Conservation (phyloP, 2,113 vertebrate species). For the Solea solea region DNA sequence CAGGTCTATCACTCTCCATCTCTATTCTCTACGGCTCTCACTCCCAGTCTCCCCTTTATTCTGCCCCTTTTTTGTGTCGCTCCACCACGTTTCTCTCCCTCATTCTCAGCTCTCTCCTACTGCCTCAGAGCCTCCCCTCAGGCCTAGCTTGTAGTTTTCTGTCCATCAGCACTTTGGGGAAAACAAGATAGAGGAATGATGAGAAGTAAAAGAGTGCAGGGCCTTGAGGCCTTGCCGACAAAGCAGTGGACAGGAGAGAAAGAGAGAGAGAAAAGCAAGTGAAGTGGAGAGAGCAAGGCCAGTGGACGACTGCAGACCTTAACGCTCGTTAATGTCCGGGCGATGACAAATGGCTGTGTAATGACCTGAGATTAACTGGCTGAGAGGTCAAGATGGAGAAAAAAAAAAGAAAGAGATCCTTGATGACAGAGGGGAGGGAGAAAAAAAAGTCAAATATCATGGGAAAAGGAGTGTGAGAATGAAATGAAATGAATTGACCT, state of each 20-base stretch:
- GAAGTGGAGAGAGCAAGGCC: conserved; percentile 31
- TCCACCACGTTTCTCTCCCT: neutral
- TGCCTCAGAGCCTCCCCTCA: conserved; percentile 58
- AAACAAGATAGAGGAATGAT: conserved; percentile 41
- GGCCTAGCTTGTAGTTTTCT: conserved; percentile 64
- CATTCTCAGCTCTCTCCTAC: neutral
- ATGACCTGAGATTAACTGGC: conserved; percentile 73
- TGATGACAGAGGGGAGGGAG: too few relatives aligned
- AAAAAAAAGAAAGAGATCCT: conserved; percentile 26
- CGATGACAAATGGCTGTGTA: conserved; percentile 67
- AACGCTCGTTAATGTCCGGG: conserved; percentile 25
- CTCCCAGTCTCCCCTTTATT: neutral
- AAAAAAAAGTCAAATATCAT: too few relatives aligned
- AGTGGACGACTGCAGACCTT: conserved; percentile 28
- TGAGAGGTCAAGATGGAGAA: conserved; percentile 61
- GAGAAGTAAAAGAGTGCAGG: conserved; percentile 29
- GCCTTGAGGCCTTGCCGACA: conserved; percentile 48
- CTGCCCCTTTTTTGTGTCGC: conserved; percentile 6
- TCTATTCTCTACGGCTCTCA: too few relatives aligned
- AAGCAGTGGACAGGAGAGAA: conserved; percentile 20
- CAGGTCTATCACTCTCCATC: too few relatives aligned
- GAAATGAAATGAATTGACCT: too few relatives aligned
- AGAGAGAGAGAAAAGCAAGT: too few relatives aligned
- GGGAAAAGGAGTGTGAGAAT: too few relatives aligned
- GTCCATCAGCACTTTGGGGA: conserved; percentile 72